phyloP scores from a whole-genome alignment of 2,113 vertebrate genomes.

The Osmerus mordax region DNA sequence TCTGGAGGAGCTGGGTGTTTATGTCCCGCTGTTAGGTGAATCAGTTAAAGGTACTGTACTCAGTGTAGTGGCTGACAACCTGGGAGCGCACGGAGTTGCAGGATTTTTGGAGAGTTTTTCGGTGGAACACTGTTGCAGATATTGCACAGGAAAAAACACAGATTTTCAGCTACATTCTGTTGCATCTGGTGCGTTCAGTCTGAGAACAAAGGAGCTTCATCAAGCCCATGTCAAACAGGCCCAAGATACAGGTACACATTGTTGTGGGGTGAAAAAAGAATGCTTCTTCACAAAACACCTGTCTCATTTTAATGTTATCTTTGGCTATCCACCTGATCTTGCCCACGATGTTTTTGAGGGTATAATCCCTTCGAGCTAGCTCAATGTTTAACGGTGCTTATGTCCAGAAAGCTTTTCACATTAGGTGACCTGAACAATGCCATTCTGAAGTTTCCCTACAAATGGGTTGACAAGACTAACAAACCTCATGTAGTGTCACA shows the following conservation, averaged over 20 bases:
- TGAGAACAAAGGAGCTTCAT: conserved; percentile 17
- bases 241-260: conserved; percentile 7
- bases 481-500: not conserved
- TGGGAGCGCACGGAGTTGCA: conserved; percentile 9
- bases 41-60: conserved; percentile 17
- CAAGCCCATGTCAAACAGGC: conserved; percentile 1
- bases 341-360: conserved; percentile 20
- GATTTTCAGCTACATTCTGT: conserved; percentile 1
- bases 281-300: conserved; percentile 27
- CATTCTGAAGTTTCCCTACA: conserved; percentile 16
- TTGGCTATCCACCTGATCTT: conserved; percentile 29
- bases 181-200: conserved; percentile 9
- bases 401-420: conserved; percentile 10
- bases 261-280: conserved; percentile 22
- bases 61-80: conserved; percentile 16
- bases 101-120: conserved; percentile 26
- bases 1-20: conserved; percentile 22
- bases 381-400: conserved; percentile 17
- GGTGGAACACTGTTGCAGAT: conserved; percentile 18
- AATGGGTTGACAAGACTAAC: conserved; percentile 8
- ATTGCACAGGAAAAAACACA: not conserved
- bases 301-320: conserved; percentile 15
- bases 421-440: conserved; percentile 4
- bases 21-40: conserved; percentile 3
- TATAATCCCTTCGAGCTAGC: conserved; percentile 1